Percentiles rank a stretch among this genome's conserved stretches.
Evolutionary conservation across 2,888 invertebrate species (phyloP).

Genomic region (Schizaphis graminum): DNA sequence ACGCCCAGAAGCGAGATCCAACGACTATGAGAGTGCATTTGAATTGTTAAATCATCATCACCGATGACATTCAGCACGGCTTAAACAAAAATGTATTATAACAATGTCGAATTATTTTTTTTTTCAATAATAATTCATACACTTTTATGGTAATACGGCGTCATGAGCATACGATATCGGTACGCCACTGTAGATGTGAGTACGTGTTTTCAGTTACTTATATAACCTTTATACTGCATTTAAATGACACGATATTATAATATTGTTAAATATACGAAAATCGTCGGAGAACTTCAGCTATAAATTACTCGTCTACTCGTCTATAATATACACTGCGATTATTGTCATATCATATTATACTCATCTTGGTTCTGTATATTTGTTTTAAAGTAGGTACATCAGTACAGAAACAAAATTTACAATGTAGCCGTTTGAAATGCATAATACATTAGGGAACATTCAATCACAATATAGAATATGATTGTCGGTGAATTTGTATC

Average conservation of each 20-base stretch:
- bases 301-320: background rate
- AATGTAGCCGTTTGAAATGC: background rate
- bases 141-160: background rate
- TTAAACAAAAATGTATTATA: background rate
- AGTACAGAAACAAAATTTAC: background rate
- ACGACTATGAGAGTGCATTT: background rate
- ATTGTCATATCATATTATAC: background rate
- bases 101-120: background rate
- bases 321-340: background rate
- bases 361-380: background rate
- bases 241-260: background rate
- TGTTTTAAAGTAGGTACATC: background rate
- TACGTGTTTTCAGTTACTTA: too few species aligned
- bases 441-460: background rate
- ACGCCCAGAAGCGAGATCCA: background rate
- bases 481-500: background rate
- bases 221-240: background rate
- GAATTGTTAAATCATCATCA: background rate
- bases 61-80: background rate
- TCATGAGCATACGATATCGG: background rate
- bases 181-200: background rate
- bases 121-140: background rate
- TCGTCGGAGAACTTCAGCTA: background rate
- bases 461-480: background rate
- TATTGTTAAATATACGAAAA: background rate